Evolutionary conservation across 2,888 invertebrate genomes (phyloP).

Genomic region (Drosophila lutescens): DNA sequence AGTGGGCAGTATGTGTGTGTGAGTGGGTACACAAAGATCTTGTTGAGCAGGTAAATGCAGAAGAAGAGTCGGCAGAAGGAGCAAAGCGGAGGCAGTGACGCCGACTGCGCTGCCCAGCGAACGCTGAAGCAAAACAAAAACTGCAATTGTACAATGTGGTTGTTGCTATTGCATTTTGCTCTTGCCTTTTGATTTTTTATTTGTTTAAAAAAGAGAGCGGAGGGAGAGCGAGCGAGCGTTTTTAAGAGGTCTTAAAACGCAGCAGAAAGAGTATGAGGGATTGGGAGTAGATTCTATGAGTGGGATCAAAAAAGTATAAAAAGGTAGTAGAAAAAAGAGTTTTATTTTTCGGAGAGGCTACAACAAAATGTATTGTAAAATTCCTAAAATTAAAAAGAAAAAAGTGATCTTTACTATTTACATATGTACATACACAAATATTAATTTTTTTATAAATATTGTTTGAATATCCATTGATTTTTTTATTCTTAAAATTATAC

Average conservation of each 20-base stretch:
- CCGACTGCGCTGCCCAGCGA: conserved; percentile 64
- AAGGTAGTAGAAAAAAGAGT: conserved; percentile 10
- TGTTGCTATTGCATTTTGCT: conserved; percentile 33
- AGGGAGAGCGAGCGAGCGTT: conserved; percentile 8
- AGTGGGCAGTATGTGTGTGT: conserved; percentile 53
- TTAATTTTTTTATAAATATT: no score
- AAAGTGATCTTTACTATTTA: no score
- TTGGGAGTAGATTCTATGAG: conserved; percentile 6
- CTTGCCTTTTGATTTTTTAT: conserved; percentile 21
- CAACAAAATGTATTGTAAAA: no score
- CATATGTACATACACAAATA: no score
- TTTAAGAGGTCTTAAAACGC: conserved; percentile 1
- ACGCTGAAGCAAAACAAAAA: conserved; percentile 82
- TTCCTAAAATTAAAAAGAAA: no score
- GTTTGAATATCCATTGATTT: no score
- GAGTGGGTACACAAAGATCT: conserved; percentile 67
- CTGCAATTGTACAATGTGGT: conserved; percentile 63
- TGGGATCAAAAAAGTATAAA: not conserved
- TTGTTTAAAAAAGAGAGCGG: conserved; percentile 10
- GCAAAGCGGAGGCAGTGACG: conserved; percentile 24
- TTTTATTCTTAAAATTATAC: no score
- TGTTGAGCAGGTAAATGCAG: conserved; percentile 69
- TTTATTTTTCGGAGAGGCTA: not conserved
- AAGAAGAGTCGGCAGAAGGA: conserved; percentile 16
- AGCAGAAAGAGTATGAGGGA: conserved; percentile 8